Base-by-base conservation (phyloP, 2,797 vertebrate species). In the Podarcis siculus region DNA sequence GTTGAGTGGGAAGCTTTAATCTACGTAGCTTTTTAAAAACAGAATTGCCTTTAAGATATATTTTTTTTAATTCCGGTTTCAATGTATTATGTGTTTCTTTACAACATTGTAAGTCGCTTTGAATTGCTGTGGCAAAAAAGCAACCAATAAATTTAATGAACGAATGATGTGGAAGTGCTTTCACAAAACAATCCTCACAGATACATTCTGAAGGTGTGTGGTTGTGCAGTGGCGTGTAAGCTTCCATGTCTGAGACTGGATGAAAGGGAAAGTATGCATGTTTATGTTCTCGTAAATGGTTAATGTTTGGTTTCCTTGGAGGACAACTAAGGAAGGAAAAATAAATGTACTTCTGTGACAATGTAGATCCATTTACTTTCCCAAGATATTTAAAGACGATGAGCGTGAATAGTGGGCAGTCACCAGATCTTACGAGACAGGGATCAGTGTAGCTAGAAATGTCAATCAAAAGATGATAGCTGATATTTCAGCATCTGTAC, bases 401-500 rank as follows among this genome's bases (percentile, higher is more conserved):
- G 58, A 75, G 13, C 55, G 32, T 67, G 58, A 76, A 32, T 67
- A n/a, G 69, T 76, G 35, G 71, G 42, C 19, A 67, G 39, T 76
- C 58, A 81, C 58, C 32, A 66, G 79, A 87, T 82, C 79, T 49
- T 45, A 39, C 55, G 58, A 81, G 88, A 82, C 35, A 66, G 64
- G 64, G 83, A 86, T 89, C 71, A 42, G 72, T 69, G 58, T 81
- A 85, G 72, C 72, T 39, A 76, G 78, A 76, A 72, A 82, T 32
- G 58, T 75, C 88, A 89, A 58, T 86, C 83, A 89, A 81, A 85
- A 89, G 83, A 82, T 81, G 88, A 85, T 67, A 89, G 61, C 88
- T 89, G 88, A 89, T 89, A 85, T 85, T 85, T 85, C 78, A 76
- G 87, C 83, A 89, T 89, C 83, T 81, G 32, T 75, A 89, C n/a